These are phyloP conservation scores for Hoplostethus mediterraneus DNA, from an alignment of 2,797 vertebrate genomes.

Conservation along the genomic window DNA sequence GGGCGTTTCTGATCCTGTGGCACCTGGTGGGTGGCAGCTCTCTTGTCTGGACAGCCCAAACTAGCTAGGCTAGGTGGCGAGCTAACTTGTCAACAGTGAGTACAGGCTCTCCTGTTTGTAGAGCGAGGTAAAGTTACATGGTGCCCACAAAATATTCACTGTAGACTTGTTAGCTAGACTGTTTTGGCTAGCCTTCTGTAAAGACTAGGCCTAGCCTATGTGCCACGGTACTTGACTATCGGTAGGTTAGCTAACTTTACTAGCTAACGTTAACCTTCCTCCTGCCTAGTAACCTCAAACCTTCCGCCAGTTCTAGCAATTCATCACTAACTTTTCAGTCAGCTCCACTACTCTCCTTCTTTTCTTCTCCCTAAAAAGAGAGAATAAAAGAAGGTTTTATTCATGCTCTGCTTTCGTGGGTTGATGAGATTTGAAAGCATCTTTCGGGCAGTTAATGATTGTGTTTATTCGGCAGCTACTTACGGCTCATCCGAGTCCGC, in stretches of 20 bases:
- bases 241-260: conserved; percentile 44
- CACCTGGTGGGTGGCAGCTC: neutral
- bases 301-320: conserved; percentile 75
- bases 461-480: conserved; percentile 82
- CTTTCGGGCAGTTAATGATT: conserved; percentile 58
- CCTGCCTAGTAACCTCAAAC: conserved; percentile 72
- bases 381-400: conserved; percentile 95
- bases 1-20: conserved; percentile 34
- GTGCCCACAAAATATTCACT: neutral
- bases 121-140: neutral
- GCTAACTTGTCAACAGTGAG: conserved; percentile 50
- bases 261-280: conserved; percentile 57
- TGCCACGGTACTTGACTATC: conserved; percentile 9
- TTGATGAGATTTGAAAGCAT: conserved; percentile 70
- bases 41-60: conserved; percentile 13
- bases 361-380: conserved; percentile 98
- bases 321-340: conserved; percentile 95
- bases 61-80: conserved; percentile 34
- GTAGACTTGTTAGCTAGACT: conserved; percentile 25
- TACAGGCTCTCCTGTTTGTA: neutral
- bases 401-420: conserved; percentile 81
- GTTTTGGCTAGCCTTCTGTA: neutral
- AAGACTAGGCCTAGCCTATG: neutral
- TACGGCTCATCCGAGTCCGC: conserved; percentile 94
- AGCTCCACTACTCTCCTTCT: conserved; percentile 97